Evolutionary conservation across 37 sponge, comb jelly and placozoan genomes (phyloP).

Genomic region (Cliona cf. orientalis): DNA sequence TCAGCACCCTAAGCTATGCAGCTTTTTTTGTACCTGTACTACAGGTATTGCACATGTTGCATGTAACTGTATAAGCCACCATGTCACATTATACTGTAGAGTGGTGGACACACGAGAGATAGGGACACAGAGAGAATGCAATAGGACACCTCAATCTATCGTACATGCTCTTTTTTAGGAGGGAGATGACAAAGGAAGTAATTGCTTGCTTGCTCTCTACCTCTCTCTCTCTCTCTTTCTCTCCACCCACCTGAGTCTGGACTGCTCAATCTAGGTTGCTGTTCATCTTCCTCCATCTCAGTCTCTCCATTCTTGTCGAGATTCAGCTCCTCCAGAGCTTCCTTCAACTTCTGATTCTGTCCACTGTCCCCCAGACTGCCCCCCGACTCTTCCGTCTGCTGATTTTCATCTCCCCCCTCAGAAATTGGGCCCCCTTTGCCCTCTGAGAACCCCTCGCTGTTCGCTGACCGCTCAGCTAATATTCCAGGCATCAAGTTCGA

Average conservation of each 20-base stretch:
- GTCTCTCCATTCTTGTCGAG: background rate
- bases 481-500: no score
- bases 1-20: no score
- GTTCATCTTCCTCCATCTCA: background rate
- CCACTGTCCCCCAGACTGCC: conserved; percentile 5
- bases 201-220: no score
- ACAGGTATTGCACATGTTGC: no score
- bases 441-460: background rate
- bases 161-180: no score
- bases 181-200: no score
- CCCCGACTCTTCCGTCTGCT: background rate
- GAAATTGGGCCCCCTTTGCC: conserved; percentile 1
- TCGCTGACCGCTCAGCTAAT: background rate
- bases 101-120: no score
- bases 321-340: background rate
- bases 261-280: background rate
- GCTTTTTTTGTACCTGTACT: no score
- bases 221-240: background rate
- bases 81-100: no score
- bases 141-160: no score
- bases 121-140: no score
- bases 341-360: background rate
- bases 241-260: background rate
- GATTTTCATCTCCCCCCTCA: conserved; percentile 1
- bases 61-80: no score